Evolutionary conservation across 1,140 invertebrate species (phyloP).

Genomic region (Caenorhabditis latens): DNA sequence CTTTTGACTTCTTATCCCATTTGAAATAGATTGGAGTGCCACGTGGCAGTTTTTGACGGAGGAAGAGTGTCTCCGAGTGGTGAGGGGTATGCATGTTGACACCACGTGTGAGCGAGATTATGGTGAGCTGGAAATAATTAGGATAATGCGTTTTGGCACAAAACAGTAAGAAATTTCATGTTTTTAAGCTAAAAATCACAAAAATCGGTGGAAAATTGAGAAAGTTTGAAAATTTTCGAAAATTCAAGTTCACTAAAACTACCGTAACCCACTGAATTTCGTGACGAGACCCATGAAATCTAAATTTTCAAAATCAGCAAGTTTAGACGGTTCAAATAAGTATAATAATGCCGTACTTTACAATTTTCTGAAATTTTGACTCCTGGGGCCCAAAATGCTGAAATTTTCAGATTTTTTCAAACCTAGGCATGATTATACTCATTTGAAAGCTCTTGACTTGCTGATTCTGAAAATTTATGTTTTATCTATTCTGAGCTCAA

Average conservation of each 20-base stretch:
- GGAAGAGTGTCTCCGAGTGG: slow-evolving; percentile 22
- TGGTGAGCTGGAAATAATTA: slow-evolving; percentile 8
- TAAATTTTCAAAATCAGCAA: neutral
- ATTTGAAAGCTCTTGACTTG: too few relatives aligned
- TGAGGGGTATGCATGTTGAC: neutral
- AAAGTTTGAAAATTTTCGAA: too few relatives aligned
- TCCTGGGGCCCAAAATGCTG: neutral
- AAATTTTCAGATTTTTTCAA: neutral
- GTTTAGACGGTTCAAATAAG: neutral
- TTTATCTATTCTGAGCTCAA: too few relatives aligned
- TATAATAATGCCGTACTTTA: neutral
- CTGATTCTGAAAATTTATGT: too few relatives aligned
- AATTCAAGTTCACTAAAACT: too few relatives aligned
- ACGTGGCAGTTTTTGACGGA: slow-evolving; percentile 24
- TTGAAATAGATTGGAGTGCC: neutral
- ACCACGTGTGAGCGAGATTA: neutral
- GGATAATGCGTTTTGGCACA: too few relatives aligned
- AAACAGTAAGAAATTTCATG: too few relatives aligned
- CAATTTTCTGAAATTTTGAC: neutral
- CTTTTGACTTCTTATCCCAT: slow-evolving; percentile 39
- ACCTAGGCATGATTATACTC: neutral
- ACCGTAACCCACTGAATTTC: too few relatives aligned
- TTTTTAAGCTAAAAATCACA: neutral
- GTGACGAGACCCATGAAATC: too few relatives aligned
- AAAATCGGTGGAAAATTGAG: neutral